Evolutionary conservation across 2,888 invertebrate species (phyloP), one percentile per base, ranked within the genome.

Genomic region (Cephalotes varians): DNA sequence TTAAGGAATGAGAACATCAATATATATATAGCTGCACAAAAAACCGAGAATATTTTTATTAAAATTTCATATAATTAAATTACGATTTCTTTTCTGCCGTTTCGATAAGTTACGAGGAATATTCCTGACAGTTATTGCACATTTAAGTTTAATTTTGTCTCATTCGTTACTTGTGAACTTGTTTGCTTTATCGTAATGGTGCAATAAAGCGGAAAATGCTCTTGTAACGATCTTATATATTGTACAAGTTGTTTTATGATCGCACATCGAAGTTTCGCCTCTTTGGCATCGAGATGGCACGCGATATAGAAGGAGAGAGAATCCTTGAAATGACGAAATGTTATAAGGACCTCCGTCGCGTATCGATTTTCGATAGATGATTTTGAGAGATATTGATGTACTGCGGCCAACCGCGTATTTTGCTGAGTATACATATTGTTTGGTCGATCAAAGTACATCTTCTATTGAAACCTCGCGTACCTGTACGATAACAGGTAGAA

Each of bases 291-390:
- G n/a, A 37, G 12, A 34, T 76, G 67, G 65, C 67, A 65, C 25
- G 28, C 74, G 65, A 51, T 40, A 9, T 9, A 9, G 25, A 65
- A 21, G 12, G 1, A 25, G 65, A 49, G 37, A 76, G 25, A 37
- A 76, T 4, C n/a, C 37, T 37, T 65, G 25, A 76, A 64, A 76
- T 51, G 74, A 76, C 74, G 49, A 76, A 74, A 64, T 65, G 49
- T 76, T 65, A 51, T 76, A 76, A 76, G 74, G 51, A 64, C 67
- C 37, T 76, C 51, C 67, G 25, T 64, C 18, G 49, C 2, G 34
- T 65, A 76, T 76, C 65, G 74, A 76, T 76, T 76, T 76, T 37
- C 74, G 74, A 76, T 76, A 65, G 34, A 65, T 64, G 65, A 76
- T 76, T 76, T 51, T 49, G 49, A 34, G 25, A 76, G 49, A 37